Evolutionary conservation across 2,797 vertebrate species (phyloP), one percentile per base, ranked within the genome.

Genomic region (Parotocinclus haroldoi): DNA sequence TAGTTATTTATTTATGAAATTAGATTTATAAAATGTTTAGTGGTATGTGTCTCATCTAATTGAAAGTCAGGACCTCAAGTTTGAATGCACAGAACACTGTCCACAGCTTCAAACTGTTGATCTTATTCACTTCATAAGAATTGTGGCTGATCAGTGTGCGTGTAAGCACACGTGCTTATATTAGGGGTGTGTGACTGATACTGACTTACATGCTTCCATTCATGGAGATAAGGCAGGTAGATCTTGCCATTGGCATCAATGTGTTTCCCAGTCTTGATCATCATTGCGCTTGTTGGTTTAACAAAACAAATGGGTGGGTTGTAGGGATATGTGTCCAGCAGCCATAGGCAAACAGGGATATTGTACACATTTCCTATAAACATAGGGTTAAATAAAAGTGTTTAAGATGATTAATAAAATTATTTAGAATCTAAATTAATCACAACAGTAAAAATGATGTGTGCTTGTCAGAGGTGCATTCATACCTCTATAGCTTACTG

Each of bases 231-330:
- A 14, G 96, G 96, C 74, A 99, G 91, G 84, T 99, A 98, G 77
- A 99, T 98, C 79, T 98, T 99, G 65, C 96, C 96, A 46, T 99
- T 99, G 70, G 95, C 96, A 81, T 98, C 96, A 9, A 99, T 96
- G 71, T 98, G 96, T 56, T 98, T 99, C 72, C 97, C 96, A 51
- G 95, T 98, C 89, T 98, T 99, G 81, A 99, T 99, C 85, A 98
- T 99, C 97, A 99, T 99, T 52, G 95, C 93, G 74, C 93, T 99
- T 75, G 97, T 99, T 71, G 97, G 97, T 84, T 99, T 99, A 73
- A 99, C 96, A 83, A 99, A 99, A 88, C 97, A 99, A 81, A 99
- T 98, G 10, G 97, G 97, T 8, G 97, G 95, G 68, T 99, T 99
- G 91, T 92, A 99, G 42, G 97, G 97, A 78, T 99, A 98, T 1